Evolutionary conservation across 1,140 invertebrate genomes (phyloP).

Genomic region (Ips typographus): DNA sequence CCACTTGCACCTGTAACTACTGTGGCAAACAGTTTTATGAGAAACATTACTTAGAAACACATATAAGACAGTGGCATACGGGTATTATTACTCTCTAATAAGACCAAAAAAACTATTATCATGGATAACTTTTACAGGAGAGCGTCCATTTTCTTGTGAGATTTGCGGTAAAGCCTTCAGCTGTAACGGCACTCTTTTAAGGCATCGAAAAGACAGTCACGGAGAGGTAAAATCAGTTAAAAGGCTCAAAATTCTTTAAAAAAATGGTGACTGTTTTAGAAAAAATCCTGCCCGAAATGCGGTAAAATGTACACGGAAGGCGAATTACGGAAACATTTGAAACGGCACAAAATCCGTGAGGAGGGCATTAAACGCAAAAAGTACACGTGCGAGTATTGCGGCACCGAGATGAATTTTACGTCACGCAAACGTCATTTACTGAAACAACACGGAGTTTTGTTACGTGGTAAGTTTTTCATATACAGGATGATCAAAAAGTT

Average conservation of each 20-base stretch:
- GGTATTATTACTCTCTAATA: background rate
- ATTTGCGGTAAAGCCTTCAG: constrained; percentile 34
- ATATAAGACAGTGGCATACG: constrained; percentile 34
- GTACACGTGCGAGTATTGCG: constrained; percentile 32
- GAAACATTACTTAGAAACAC: constrained; percentile 33
- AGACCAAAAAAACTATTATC: constrained; percentile 2
- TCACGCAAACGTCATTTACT: constrained; percentile 32
- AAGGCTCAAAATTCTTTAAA: background rate
- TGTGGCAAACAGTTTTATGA: constrained; percentile 34
- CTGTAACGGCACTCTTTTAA: constrained; percentile 30
- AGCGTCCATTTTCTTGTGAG: constrained; percentile 34
- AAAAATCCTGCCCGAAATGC: constrained; percentile 33
- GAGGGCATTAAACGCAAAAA: constrained; percentile 33
- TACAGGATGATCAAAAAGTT: background rate
- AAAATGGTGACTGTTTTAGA: constrained; percentile 10
- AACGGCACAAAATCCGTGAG: constrained; percentile 31
- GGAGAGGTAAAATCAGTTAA: constrained; percentile 20
- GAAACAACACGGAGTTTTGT: constrained; percentile 32
- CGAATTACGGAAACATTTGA: constrained; percentile 30
- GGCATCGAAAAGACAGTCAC: constrained; percentile 35
- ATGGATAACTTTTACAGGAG: constrained; percentile 9
- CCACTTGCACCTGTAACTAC: constrained; percentile 32
- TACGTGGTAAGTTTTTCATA: constrained; percentile 19
- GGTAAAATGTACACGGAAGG: constrained; percentile 35
- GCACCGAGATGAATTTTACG: constrained; percentile 35